Conservation (phyloP, 1,140 invertebrate species). For the Anthonomus grandis region DNA sequence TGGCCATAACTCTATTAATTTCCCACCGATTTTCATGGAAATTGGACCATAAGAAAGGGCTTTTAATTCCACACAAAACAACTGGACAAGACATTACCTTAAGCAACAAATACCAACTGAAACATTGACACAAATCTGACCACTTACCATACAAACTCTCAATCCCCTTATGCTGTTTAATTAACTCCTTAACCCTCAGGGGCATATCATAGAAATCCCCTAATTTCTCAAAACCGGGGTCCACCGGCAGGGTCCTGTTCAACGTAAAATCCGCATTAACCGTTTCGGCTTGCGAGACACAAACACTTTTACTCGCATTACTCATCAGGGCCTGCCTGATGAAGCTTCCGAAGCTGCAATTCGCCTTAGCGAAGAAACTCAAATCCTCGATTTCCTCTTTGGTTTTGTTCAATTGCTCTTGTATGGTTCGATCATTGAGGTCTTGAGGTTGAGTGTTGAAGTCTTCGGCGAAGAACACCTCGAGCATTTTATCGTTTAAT, state of each 20-base stretch:
- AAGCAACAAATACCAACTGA: no score
- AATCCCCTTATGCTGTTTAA: conserved; percentile 67
- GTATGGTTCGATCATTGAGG: conserved; percentile 18
- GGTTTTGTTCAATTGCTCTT: conserved; percentile 15
- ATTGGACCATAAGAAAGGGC: no score
- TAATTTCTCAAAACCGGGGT: conserved; percentile 38
- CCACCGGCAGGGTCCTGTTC: conserved; percentile 13
- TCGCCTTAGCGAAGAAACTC: conserved; percentile 14
- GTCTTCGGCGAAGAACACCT: conserved; percentile 27
- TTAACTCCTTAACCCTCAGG: conserved; percentile 58
- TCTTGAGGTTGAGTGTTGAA: conserved; percentile 12
- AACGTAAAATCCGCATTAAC: conserved; percentile 17
- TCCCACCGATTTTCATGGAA: no score
- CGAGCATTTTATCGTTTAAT: conserved; percentile 31
- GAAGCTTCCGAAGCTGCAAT: conserved; percentile 34
- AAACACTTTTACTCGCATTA: conserved; percentile 37
- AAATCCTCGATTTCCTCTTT: no score
- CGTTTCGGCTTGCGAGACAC: conserved; percentile 10
- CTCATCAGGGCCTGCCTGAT: conserved; percentile 40
- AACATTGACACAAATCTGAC: conserved; percentile 6
- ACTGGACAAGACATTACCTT: no score
- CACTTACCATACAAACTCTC: conserved; percentile 61
- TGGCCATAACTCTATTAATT: no score
- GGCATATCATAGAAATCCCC: conserved; percentile 72
- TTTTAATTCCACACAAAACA: no score